phyloP scores from a whole-genome alignment of 2,113 vertebrate genomes.

The Eptesicus fuscus region DNA sequence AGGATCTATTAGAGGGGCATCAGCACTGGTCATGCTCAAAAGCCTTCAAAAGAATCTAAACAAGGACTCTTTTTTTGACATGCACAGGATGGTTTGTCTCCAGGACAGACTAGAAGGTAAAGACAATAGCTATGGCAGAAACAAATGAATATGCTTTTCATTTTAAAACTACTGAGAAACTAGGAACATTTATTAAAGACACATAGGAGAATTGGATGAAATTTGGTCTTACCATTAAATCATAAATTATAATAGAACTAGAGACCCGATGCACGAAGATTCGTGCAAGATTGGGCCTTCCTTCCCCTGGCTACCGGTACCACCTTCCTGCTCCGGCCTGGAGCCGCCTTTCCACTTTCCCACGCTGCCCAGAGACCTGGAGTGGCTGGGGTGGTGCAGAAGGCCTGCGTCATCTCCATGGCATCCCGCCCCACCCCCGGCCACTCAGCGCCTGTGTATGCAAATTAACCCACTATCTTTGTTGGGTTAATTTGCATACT shows the following conservation, averaged over 20 bases:
- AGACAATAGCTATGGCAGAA: conserved; percentile 89
- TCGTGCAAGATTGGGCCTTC: too few species aligned
- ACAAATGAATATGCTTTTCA: conserved; percentile 93
- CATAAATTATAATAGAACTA: conserved; percentile 84
- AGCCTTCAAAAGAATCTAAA: conserved; percentile 86
- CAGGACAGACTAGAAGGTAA: conserved; percentile 90
- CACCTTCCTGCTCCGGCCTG: too few species aligned
- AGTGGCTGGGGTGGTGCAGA: too few species aligned
- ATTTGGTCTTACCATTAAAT: conserved; percentile 91
- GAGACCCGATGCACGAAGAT: too few species aligned
- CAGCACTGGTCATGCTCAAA: conserved; percentile 87
- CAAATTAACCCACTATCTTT: too few species aligned
- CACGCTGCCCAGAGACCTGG: too few species aligned
- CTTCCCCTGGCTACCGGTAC: too few species aligned
- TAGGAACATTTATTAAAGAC: conserved; percentile 89
- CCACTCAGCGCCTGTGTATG: too few species aligned
- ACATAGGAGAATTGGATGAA: conserved; percentile 91
- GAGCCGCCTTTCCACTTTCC: too few species aligned
- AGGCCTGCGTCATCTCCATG: too few species aligned
- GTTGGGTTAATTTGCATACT: too few species aligned
- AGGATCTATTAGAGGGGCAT: conserved; percentile 92
- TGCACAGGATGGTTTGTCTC: conserved; percentile 92
- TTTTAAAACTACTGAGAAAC: conserved; percentile 87
- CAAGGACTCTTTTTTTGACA: conserved; percentile 89
- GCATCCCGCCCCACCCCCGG: too few species aligned